Evolutionary conservation across 92 coral and sea anemone genomes (phyloP).

Genomic region (Parazoanthus darwini): DNA sequence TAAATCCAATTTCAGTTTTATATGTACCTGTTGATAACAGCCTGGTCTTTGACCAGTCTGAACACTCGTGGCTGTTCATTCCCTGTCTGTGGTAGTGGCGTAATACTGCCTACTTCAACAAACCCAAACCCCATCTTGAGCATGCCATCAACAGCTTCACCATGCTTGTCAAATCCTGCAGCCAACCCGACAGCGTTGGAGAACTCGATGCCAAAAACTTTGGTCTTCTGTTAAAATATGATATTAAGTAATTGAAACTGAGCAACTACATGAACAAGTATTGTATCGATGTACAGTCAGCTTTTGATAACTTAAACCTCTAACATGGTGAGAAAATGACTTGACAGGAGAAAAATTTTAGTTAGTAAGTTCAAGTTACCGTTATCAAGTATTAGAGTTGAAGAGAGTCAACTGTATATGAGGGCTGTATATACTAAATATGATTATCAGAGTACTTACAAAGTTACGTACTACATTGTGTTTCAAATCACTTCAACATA

Average conservation of each 20-base stretch:
- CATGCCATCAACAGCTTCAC: conserved; percentile 84
- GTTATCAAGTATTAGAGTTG: too few relatives aligned
- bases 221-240: conserved; percentile 65
- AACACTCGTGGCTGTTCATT: conserved; percentile 90
- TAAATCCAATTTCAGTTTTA: background rate
- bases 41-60: conserved; percentile 82
- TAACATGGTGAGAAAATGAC: too few relatives aligned
- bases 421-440: too few relatives aligned
- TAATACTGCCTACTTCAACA: conserved; percentile 93
- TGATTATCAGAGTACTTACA: background rate
- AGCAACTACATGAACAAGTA: background rate
- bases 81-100: conserved; percentile 89
- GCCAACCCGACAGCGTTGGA: conserved; percentile 95
- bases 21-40: conserved; percentile 88
- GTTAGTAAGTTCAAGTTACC: too few relatives aligned
- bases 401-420: too few relatives aligned
- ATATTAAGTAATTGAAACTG: background rate
- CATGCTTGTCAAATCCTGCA: conserved; percentile 99
- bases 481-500: background rate
- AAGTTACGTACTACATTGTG: background rate
- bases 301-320: too few relatives aligned
- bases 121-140: conserved; percentile 95
- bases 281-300: too few relatives aligned
- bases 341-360: background rate
- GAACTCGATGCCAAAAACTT: conserved; percentile 89